Conservation (phyloP, 2,888 invertebrate species). For the Ornithoptera alexandrae region DNA sequence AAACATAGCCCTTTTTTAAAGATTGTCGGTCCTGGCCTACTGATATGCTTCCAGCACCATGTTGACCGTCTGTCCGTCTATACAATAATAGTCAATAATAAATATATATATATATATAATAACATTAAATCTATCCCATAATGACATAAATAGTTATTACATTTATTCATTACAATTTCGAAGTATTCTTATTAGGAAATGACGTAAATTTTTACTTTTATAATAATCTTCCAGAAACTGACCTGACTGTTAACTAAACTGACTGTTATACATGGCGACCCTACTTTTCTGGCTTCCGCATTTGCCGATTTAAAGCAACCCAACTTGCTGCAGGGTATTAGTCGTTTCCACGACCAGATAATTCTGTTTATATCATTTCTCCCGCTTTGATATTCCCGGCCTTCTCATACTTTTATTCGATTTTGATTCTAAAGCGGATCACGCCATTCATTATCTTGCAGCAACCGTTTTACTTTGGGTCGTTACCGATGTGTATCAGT, state of each 20-base stretch:
- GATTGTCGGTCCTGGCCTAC: no score
- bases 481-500: neutral
- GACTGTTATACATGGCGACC: slow-evolving; percentile 3
- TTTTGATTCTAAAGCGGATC: slow-evolving; percentile 9
- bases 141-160: no score
- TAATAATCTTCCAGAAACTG: neutral
- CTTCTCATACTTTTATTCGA: slow-evolving; percentile 14
- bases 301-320: slow-evolving; percentile 38
- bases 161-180: no score
- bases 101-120: no score
- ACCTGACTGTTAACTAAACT: no score
- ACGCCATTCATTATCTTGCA: slow-evolving; percentile 14
- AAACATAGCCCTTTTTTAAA: no score
- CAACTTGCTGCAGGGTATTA: slow-evolving; percentile 23
- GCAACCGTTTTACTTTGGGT: neutral
- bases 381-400: slow-evolving; percentile 7
- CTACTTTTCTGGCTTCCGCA: slow-evolving; percentile 45
- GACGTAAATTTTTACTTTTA: no score
- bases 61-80: no score
- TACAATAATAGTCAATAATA: no score
- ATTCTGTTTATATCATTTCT: slow-evolving; percentile 29
- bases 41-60: no score
- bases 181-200: no score
- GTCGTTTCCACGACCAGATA: slow-evolving; percentile 24
- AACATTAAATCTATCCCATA: no score